A percentile compares a stretch with the other conserved stretches of the same genome.
phyloP scores from a whole-genome alignment of 2,888 invertebrate genomes.

The Polia nebulosa region DNA sequence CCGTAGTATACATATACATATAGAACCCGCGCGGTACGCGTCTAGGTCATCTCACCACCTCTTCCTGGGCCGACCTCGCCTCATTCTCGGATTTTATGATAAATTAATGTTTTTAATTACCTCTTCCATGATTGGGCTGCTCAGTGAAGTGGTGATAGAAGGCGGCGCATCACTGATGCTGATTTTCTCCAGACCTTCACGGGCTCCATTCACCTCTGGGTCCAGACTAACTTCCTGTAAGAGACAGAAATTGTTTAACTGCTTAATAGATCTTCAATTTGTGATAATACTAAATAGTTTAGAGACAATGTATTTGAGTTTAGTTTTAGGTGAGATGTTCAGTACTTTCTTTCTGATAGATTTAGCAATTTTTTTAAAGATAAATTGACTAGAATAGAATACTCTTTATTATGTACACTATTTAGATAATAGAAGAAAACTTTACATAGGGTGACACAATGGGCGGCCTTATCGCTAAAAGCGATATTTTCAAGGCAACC shows the following conservation, averaged over 20 bases:
- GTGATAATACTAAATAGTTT: constrained; percentile 5
- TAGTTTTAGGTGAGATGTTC: background rate
- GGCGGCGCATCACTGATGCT: constrained; percentile 83
- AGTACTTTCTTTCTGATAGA: background rate
- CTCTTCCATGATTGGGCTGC: constrained; percentile 91
- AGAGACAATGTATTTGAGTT: background rate
- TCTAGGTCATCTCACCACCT: too few species aligned
- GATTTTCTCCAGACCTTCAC: constrained; percentile 82
- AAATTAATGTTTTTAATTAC: constrained; percentile 73
- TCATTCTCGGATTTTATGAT: background rate
- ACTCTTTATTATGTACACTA: too few species aligned
- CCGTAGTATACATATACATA: too few species aligned
- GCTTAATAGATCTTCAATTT: constrained; percentile 38
- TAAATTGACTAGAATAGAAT: too few species aligned
- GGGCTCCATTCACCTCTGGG: constrained; percentile 86
- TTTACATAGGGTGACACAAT: too few species aligned
- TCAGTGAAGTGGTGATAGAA: constrained; percentile 87
- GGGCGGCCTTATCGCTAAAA: too few species aligned
- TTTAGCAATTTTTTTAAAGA: background rate
- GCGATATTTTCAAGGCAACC: too few species aligned
- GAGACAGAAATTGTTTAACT: constrained; percentile 28
- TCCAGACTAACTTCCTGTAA: constrained; percentile 87
- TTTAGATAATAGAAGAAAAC: too few species aligned
- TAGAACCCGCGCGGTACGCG: too few species aligned
- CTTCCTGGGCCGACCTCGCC: background rate